These are phyloP conservation scores for Psephotus haematonotus DNA, from an alignment of 2,113 vertebrate species.

Conservation along the genomic window DNA sequence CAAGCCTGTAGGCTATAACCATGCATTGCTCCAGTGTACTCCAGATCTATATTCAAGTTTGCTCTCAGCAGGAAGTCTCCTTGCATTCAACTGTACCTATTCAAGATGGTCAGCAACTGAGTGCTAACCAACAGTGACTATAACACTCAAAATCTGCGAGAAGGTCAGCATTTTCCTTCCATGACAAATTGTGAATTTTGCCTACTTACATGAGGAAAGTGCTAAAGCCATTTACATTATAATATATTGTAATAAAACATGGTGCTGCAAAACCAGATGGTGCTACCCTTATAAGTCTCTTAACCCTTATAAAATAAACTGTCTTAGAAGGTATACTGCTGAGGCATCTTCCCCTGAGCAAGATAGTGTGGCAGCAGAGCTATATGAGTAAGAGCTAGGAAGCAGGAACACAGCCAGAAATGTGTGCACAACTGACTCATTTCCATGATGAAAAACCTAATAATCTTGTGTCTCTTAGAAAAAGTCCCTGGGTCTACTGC, in stretches of 20 bases:
- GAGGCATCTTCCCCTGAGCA: background rate
- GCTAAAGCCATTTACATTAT: constrained; percentile 1
- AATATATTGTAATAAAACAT: background rate
- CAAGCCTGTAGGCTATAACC: background rate
- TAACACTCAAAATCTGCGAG: background rate
- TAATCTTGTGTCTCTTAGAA: background rate
- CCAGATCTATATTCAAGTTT: background rate
- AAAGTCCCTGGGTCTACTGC: background rate
- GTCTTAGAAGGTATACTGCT: background rate
- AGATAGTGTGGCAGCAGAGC: background rate
- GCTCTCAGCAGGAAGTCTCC: background rate
- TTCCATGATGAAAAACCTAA: background rate
- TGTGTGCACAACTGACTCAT: background rate
- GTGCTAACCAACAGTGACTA: background rate
- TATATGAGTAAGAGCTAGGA: background rate
- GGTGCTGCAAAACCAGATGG: constrained; percentile 25
- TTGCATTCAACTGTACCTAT: background rate
- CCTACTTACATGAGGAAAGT: background rate
- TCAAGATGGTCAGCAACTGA: background rate
- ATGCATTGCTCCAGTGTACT: background rate
- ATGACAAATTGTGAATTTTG: background rate
- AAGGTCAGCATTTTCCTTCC: background rate
- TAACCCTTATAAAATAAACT: constrained; percentile 28
- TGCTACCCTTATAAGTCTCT: background rate
- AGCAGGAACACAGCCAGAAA: constrained; percentile 2